Evolutionary conservation across 2,888 invertebrate genomes (phyloP).

Genomic region (Pseudococcus jackbeardsleyi): DNA sequence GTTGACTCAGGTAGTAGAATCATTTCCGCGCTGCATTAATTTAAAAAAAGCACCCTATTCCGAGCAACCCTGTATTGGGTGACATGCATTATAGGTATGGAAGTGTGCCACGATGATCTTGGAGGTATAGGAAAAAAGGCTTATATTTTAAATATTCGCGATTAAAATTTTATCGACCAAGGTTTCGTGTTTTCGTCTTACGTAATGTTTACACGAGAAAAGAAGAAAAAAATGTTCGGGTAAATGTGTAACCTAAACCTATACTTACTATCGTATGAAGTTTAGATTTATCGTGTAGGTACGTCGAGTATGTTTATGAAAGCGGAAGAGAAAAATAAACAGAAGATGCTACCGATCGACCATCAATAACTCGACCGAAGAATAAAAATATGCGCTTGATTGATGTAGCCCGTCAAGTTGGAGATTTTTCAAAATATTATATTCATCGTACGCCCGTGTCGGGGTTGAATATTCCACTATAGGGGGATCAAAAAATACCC

Average conservation of each 20-base stretch:
- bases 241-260: neutral
- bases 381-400: constrained; percentile 57
- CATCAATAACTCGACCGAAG: constrained; percentile 63
- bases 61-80: neutral
- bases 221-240: neutral
- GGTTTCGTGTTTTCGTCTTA: neutral
- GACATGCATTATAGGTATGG: neutral
- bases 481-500: constrained; percentile 47
- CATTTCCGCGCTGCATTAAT: constrained; percentile 64
- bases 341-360: constrained; percentile 64
- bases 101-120: neutral
- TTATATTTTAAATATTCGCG: neutral
- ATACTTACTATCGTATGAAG: neutral
- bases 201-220: neutral
- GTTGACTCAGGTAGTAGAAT: constrained; percentile 64
- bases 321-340: constrained; percentile 65
- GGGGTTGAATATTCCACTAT: neutral
- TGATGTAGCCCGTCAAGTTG: constrained; percentile 63
- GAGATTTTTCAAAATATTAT: constrained; percentile 57
- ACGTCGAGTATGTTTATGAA: constrained; percentile 58
- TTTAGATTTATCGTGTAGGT: constrained; percentile 26
- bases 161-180: constrained; percentile 42
- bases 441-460: neutral
- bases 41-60: constrained; percentile 40
- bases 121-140: neutral